Evolutionary conservation across 2,888 invertebrate genomes (phyloP).

Genomic region (Pollenia griseotomentosa): DNA sequence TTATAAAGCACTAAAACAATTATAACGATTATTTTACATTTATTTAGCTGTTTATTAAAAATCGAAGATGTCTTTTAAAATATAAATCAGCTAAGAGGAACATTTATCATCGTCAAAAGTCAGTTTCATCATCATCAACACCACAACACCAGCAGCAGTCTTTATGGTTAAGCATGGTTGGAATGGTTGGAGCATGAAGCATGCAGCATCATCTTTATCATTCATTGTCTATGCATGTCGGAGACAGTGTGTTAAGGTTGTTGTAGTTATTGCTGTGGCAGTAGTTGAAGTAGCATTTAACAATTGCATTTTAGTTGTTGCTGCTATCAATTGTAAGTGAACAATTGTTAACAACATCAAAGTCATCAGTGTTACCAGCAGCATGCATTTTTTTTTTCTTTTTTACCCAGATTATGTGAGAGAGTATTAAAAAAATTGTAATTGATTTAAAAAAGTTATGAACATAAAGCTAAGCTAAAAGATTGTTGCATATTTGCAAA

Average conservation of each 20-base stretch:
- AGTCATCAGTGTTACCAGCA: constrained; percentile 69
- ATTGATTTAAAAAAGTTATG: too few species aligned
- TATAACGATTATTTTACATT: constrained; percentile 2
- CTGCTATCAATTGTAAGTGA: constrained; percentile 60
- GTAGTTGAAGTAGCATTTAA: constrained; percentile 46
- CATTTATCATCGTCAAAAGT: constrained; percentile 61
- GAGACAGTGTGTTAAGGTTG: background rate
- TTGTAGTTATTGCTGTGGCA: background rate
- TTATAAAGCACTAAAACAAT: background rate
- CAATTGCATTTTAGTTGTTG: constrained; percentile 50
- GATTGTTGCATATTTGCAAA: too few species aligned
- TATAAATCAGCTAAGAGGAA: constrained; percentile 48
- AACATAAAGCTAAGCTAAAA: too few species aligned
- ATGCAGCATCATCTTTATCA: constrained; percentile 29
- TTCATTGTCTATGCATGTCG: constrained; percentile 12
- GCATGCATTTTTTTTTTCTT: constrained; percentile 20
- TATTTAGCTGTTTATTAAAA: constrained; percentile 14
- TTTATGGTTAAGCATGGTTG: too few species aligned
- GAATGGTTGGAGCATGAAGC: background rate
- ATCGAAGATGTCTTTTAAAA: constrained; percentile 20
- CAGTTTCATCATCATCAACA: constrained; percentile 43
- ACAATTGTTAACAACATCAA: constrained; percentile 71
- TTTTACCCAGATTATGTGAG: too few species aligned
- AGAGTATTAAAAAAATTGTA: too few species aligned
- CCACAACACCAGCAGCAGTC: constrained; percentile 1